These are phyloP conservation scores for Steinernema carpocapsae DNA, from an alignment of 2,888 invertebrate species.

Conservation along the genomic window DNA sequence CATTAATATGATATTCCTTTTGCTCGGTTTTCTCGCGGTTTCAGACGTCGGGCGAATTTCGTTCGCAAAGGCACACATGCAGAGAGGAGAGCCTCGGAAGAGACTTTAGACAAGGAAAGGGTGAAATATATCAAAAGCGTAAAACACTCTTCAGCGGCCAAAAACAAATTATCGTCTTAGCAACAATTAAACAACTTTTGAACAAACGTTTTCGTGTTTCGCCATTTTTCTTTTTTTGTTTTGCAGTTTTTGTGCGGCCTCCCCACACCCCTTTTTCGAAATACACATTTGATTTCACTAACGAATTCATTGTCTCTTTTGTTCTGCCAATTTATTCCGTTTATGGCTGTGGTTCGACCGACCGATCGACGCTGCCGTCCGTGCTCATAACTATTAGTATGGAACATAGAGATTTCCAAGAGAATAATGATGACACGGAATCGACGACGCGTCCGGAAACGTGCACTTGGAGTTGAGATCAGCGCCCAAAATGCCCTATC, in stretches of 20 bases:
- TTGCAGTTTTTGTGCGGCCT: neutral
- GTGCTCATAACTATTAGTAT: neutral
- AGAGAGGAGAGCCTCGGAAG: neutral
- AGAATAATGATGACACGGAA: neutral
- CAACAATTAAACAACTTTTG: slow-evolving; percentile 2
- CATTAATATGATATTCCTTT: neutral
- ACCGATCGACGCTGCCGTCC: neutral
- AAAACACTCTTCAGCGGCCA: neutral
- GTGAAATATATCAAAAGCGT: slow-evolving; percentile 5
- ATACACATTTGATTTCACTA: neutral
- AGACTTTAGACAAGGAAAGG: neutral
- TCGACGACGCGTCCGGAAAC: neutral
- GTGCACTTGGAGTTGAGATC: neutral
- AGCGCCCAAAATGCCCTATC: neutral
- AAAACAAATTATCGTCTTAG: slow-evolving; percentile 35
- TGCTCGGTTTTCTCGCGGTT: neutral
- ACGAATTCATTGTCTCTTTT: slow-evolving; percentile 15
- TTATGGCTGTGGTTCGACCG: neutral
- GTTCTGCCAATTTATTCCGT: slow-evolving; percentile 9
- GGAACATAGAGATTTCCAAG: neutral
- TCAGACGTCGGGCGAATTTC: neutral
- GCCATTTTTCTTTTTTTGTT: neutral
- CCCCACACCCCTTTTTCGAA: neutral
- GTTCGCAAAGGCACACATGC: neutral
- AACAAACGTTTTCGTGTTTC: neutral